Evolutionary conservation across 2,113 vertebrate genomes (phyloP), one percentile per base, ranked within the genome.

Genomic region (Gila orcuttii): DNA sequence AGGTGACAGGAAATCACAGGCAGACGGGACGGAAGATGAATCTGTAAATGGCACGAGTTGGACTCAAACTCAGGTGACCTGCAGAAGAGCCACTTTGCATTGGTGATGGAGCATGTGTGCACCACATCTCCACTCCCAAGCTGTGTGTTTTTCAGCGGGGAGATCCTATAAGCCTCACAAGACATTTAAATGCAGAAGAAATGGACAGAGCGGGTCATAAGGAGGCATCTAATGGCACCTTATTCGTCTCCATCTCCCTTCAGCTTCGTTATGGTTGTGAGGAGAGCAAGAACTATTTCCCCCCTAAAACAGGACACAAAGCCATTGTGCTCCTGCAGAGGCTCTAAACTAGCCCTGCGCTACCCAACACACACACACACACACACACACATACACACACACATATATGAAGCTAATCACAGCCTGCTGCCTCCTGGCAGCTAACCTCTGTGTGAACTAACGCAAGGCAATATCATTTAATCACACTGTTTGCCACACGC

Each of bases 371-470:
- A 76, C 28, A 87, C 59, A 68, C 74, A 33, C n/a, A n/a, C 52
- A 25, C 83, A 73, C 79, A 76, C 28, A 87, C 59, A 68, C 74
- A 33, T 66, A 83, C 79, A 76, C 28, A 87, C 59, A 69, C 66
- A 31, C 87, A 87, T 88, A 96, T 17, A 87, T 93, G 96, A 95
- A 96, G 94, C 93, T 94, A 94, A 95, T 96, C 94, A 96, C 95
- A 95, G 92, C 89, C 90, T 92, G 88, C 79, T 95, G 92, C 95
- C 95, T 95, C 92, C 91, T 88, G 94, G 95, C 93, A 93, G 93
- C 91, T 96, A 96, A 96, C 95, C 95, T 93, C 91, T 89, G 89
- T 83, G 88, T 96, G 96, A 97, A 95, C 96, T 95, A 94, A 95
- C 92, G 91, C 91, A 91, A 91, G 94, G 95, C 95, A 96, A 94